These are phyloP conservation scores for Olivierus martensii DNA, from an alignment of 1,140 invertebrate species.

Conservation along the genomic window DNA sequence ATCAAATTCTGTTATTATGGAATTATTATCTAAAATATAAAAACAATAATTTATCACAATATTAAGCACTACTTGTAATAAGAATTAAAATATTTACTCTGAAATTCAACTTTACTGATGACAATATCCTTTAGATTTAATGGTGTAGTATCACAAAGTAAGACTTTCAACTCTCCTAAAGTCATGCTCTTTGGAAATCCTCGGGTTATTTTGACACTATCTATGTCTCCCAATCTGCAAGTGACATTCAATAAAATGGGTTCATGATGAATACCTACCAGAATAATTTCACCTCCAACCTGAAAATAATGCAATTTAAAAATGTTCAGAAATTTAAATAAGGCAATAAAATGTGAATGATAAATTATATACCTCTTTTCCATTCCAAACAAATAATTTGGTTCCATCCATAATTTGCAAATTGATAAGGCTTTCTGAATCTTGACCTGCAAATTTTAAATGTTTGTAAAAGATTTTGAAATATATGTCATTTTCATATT, in stretches of 20 bases:
- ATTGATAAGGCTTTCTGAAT: slow-evolving; percentile 8
- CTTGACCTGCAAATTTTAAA: slow-evolving; percentile 4
- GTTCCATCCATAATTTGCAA: slow-evolving; percentile 10
- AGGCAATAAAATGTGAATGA: too few species aligned
- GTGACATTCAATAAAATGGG: slow-evolving; percentile 11
- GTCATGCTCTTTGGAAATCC: slow-evolving; percentile 12
- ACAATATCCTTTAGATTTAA: slow-evolving; percentile 6
- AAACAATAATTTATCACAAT: not conserved
- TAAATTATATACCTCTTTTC: slow-evolving; percentile 8
- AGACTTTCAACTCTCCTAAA: slow-evolving; percentile 4
- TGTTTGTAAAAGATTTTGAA: too few species aligned
- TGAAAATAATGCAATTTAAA: too few species aligned
- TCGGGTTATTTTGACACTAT: slow-evolving; percentile 1
- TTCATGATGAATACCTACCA: slow-evolving; percentile 11
- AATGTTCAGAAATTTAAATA: too few species aligned
- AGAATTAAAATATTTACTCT: not conserved
- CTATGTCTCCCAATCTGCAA: not conserved
- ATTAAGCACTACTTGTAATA: not conserved
- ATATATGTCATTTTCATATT: too few species aligned
- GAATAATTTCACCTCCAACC: slow-evolving; percentile 9
- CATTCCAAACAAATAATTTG: slow-evolving; percentile 15
- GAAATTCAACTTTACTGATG: slow-evolving; percentile 6
- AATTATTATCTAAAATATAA: slow-evolving; percentile 3
- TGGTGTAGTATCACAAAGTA: not conserved
- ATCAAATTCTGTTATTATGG: slow-evolving; percentile 1